phyloP scores from a whole-genome alignment of 2,888 invertebrate species.

The Athalia rosae region DNA sequence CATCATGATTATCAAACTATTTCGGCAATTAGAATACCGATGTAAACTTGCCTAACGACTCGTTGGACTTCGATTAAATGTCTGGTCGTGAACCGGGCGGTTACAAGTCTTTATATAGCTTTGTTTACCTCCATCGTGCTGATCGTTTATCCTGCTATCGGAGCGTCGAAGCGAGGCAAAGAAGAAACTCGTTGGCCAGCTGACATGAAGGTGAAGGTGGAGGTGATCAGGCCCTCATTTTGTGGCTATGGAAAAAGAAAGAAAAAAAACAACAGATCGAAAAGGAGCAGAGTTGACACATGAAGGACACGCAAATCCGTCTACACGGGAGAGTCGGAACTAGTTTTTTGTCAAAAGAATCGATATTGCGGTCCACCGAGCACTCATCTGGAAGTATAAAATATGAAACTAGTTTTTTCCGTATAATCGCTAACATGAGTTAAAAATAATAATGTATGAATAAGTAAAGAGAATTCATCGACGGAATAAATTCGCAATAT shows the following conservation, averaged over 20 bases:
- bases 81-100: not conserved
- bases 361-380: not conserved
- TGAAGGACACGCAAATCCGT: conserved; percentile 28
- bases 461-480: too few species aligned
- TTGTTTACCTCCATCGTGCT: conserved; percentile 4
- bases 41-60: not conserved
- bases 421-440: not conserved
- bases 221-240: conserved; percentile 9
- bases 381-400: not conserved
- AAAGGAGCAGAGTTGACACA: conserved; percentile 4
- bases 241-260: not conserved
- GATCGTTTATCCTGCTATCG: not conserved
- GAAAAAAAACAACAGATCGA: not conserved
- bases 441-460: too few species aligned
- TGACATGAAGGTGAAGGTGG: conserved; percentile 13
- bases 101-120: conserved; percentile 23
- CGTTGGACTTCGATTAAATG: conserved; percentile 21
- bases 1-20: not conserved
- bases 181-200: conserved; percentile 24
- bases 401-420: not conserved
- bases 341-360: conserved; percentile 12
- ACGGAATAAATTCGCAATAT: too few species aligned
- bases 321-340: not conserved
- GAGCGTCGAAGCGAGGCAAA: not conserved
- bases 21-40: not conserved